These are phyloP conservation scores for Lepus europaeus DNA, from an alignment of 2,113 vertebrate species.

Conservation along the genomic window DNA sequence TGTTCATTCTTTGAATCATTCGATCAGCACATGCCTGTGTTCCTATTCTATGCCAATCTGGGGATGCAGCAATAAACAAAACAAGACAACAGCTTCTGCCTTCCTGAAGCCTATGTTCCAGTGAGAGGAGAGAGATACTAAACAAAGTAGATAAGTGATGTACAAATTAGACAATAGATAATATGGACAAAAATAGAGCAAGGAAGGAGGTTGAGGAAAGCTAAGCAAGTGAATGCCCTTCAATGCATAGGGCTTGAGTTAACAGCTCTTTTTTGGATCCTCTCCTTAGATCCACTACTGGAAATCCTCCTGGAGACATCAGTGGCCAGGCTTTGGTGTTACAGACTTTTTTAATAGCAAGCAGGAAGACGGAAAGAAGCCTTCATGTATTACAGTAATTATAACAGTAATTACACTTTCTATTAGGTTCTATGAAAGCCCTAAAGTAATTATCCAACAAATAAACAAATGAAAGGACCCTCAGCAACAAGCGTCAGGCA, in stretches of 20 bases:
- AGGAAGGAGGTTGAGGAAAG: background rate
- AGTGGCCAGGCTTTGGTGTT: background rate
- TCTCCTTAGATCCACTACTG: background rate
- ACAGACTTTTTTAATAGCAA: background rate
- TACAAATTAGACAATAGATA: background rate
- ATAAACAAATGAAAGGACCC: conserved; percentile 24
- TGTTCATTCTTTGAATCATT: background rate
- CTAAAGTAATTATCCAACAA: conserved; percentile 56
- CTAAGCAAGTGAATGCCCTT: background rate
- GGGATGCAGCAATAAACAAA: background rate
- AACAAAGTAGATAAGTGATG: background rate
- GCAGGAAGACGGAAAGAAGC: conserved; percentile 3
- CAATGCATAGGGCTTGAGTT: background rate
- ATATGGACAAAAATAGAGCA: background rate
- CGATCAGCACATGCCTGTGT: background rate
- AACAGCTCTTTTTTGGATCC: background rate
- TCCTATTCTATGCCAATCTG: background rate
- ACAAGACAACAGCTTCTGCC: background rate
- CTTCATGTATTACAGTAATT: background rate
- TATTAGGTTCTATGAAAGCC: conserved; percentile 45
- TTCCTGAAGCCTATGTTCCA: background rate
- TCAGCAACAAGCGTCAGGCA: background rate
- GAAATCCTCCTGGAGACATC: background rate
- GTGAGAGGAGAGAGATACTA: background rate
- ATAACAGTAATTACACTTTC: conserved; percentile 50